Evolutionary conservation across 2,888 invertebrate genomes (phyloP), one percentile per base, ranked within the genome.

Genomic region (Heteromyza rotundicornis): DNA sequence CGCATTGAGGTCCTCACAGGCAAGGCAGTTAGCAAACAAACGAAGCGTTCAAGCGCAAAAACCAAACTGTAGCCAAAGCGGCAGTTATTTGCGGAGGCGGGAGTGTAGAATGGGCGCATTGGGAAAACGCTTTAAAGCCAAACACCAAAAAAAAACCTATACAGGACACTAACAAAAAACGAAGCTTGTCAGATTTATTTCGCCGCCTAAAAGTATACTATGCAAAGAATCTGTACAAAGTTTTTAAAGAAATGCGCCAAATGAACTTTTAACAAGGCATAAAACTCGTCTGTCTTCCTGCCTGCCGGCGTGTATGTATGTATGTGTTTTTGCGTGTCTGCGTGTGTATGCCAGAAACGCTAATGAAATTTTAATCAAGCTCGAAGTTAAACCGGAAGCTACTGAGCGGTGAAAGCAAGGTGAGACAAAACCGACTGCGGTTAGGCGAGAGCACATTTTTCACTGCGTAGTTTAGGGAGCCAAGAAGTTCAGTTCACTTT

Each of bases 341-440:
- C 27, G 23, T 40, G 19, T 3, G 51, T 24, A 27, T 17, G 51
- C 50, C 8, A 17, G 44, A 44, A 57, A 56, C 56, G 50, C 75
- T 74, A 73, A 74, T 74, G 75, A 74, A 74, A 74, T 74, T 75
- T 74, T 74, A 75, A 74, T 74, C 75, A 74, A 70, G 75, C 72
- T 60, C 61, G 55, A 24, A 20, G 57, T 20, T 49, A 2, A 5
- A 10, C 49, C 49, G 49, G 5, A 16, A 16, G 5, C 3, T 44
- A 44, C n/a, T n/a, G n/a, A 44, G 44, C 3, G n/a, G 14, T 5
- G 14, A 16, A 44, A 44, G 44, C 35, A 35, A 14, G 17, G 17
- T 10, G 5, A 27, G 27, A 27, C 7, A 27, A 27, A 10, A 7
- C 7, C 10, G 27, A 27, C 20, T 10, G 17, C 12, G 17, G 16